These are phyloP conservation scores for Phragmatobia fuliginosa DNA, from an alignment of 2,888 invertebrate species.

Conservation along the genomic window DNA sequence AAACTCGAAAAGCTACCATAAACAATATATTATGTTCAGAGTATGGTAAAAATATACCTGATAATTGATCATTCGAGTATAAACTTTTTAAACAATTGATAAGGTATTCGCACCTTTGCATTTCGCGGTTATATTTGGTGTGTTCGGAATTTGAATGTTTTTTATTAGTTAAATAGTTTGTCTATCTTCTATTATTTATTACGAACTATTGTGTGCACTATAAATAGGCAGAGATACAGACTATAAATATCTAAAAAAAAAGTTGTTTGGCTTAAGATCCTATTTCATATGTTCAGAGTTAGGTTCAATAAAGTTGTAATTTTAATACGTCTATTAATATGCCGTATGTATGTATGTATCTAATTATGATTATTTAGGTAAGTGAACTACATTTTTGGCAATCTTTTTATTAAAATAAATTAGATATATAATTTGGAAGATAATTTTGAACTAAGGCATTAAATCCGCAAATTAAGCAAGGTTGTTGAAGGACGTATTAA, in stretches of 20 bases:
- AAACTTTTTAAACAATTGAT: slow-evolving; percentile 11
- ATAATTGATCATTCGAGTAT: slow-evolving; percentile 22
- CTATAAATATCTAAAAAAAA: no score
- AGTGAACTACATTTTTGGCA: no score
- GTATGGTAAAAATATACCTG: slow-evolving; percentile 26
- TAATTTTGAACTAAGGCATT: neutral
- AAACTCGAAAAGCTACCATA: slow-evolving; percentile 54
- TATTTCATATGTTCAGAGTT: neutral
- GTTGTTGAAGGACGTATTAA: no score
- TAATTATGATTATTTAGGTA: no score
- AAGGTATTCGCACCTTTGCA: slow-evolving; percentile 18
- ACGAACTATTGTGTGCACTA: no score
- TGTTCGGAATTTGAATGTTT: neutral
- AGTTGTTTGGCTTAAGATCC: no score
- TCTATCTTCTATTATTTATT: neutral
- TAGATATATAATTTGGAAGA: no score
- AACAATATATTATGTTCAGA: slow-evolving; percentile 49
- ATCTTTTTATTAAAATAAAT: no score
- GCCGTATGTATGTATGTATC: neutral
- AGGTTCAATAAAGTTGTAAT: neutral
- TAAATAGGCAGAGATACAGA: no score
- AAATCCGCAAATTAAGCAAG: neutral
- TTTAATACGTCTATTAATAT: neutral
- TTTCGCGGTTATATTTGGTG: slow-evolving; percentile 10
- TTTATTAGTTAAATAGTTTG: neutral